A percentile compares a stretch with the other conserved stretches of the same genome.
Evolutionary conservation across 2,113 vertebrate genomes (phyloP).

Genomic region (Daubentonia madagascariensis): DNA sequence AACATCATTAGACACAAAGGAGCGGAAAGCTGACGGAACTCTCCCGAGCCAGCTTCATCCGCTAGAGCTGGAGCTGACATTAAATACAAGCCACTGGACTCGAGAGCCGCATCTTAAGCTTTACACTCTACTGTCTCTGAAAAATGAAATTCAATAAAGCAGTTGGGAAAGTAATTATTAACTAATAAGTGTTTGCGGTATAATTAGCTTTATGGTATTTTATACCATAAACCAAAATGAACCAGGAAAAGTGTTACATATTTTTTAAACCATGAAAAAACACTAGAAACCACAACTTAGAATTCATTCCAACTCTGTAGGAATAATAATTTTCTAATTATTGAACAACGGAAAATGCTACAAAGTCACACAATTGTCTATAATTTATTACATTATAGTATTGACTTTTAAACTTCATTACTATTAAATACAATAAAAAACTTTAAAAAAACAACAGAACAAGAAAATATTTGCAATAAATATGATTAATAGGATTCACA

Average conservation of each 20-base stretch:
- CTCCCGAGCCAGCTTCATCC: background rate
- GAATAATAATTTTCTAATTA: conserved; percentile 27
- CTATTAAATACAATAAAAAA: conserved; percentile 7
- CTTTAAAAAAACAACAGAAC: background rate
- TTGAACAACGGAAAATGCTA: conserved; percentile 17
- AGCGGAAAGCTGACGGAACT: background rate
- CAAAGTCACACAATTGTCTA: background rate
- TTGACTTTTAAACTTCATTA: conserved; percentile 18
- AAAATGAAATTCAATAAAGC: conserved; percentile 54
- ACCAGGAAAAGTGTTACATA: background rate
- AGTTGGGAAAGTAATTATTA: conserved; percentile 49
- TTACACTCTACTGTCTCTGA: background rate
- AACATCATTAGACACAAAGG: background rate
- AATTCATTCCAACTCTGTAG: background rate
- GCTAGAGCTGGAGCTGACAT: background rate
- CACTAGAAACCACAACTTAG: background rate
- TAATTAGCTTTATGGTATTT: conserved; percentile 25
- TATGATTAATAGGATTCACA: background rate
- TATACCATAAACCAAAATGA: conserved; percentile 47
- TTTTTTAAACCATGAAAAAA: conserved; percentile 37
- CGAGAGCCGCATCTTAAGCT: background rate
- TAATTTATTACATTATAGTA: background rate
- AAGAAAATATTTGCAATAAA: conserved; percentile 5
- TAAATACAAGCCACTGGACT: background rate
- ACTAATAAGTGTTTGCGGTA: conserved; percentile 20